phyloP scores from a whole-genome alignment of 2,888 invertebrate genomes.

The Drosophila tanythrix region DNA sequence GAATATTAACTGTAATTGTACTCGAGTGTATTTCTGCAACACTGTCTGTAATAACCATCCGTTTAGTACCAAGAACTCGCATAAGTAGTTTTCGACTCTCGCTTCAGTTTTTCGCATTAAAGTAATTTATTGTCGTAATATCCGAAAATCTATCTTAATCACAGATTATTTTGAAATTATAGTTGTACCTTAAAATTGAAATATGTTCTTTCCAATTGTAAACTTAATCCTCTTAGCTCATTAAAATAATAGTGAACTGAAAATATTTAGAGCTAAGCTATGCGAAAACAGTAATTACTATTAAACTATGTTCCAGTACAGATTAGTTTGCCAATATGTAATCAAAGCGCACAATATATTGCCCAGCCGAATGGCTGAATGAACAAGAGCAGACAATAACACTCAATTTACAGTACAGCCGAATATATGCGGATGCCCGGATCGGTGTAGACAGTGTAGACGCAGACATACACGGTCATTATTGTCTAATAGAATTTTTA shows the following conservation, averaged over 20 bases:
- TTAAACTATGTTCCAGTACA: neutral
- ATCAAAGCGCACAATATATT: slow-evolving; percentile 14
- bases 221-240: neutral
- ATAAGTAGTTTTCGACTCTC: neutral
- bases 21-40: neutral
- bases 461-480: slow-evolving; percentile 30
- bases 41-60: neutral
- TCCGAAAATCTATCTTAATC: neutral
- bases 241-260: slow-evolving; percentile 1
- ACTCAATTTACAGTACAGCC: slow-evolving; percentile 1
- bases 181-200: neutral
- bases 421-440: neutral
- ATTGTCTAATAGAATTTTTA: slow-evolving; percentile 63
- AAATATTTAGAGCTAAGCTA: neutral
- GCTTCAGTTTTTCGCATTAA: neutral
- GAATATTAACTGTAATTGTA: neutral
- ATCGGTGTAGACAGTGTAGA: neutral
- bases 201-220: neutral
- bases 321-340: slow-evolving; percentile 10
- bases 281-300: slow-evolving; percentile 1
- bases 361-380: slow-evolving; percentile 7
- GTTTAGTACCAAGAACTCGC: neutral
- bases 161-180: neutral
- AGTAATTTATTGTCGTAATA: neutral
- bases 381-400: slow-evolving; percentile 21